Conservation (phyloP, 2,888 invertebrate species). For the Hyposoter didymator region DNA sequence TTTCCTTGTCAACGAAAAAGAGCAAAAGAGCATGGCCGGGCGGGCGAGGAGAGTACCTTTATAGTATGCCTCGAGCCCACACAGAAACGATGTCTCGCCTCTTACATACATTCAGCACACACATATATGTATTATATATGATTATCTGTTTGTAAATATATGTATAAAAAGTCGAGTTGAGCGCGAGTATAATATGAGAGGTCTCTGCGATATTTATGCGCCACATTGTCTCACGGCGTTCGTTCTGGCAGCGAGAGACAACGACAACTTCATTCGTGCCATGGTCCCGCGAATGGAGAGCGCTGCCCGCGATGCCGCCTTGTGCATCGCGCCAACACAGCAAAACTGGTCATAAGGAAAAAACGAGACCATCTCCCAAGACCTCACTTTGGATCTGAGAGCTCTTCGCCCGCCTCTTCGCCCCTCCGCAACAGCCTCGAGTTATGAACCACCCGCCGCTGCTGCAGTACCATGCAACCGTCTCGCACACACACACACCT, state of each 20-base stretch:
- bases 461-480: conserved; percentile 63
- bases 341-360: conserved; percentile 62
- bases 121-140: conserved; percentile 23
- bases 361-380: conserved; percentile 24
- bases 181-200: conserved; percentile 78
- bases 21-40: conserved; percentile 33
- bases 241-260: conserved; percentile 76
- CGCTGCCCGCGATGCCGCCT: conserved; percentile 47
- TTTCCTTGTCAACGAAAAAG: conserved; percentile 30
- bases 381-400: conserved; percentile 26
- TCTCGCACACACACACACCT: conserved; percentile 20
- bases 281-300: conserved; percentile 58
- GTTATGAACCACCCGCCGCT: conserved; percentile 79
- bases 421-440: conserved; percentile 63
- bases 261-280: conserved; percentile 83
- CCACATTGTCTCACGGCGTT: conserved; percentile 81
- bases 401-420: conserved; percentile 4
- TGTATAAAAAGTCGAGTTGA: conserved; percentile 52
- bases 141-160: conserved; percentile 30
- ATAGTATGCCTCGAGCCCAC: conserved; percentile 65
- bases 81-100: conserved; percentile 66
- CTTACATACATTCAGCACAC: background rate
- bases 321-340: conserved; percentile 47
- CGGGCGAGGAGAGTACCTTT: conserved; percentile 27
- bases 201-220: conserved; percentile 83